A percentile compares a stretch with the other conserved stretches of the same genome.
These are phyloP conservation scores for Mormyrops attenuatus DNA, from an alignment of 2,797 vertebrate genomes.

Conservation along the genomic window DNA sequence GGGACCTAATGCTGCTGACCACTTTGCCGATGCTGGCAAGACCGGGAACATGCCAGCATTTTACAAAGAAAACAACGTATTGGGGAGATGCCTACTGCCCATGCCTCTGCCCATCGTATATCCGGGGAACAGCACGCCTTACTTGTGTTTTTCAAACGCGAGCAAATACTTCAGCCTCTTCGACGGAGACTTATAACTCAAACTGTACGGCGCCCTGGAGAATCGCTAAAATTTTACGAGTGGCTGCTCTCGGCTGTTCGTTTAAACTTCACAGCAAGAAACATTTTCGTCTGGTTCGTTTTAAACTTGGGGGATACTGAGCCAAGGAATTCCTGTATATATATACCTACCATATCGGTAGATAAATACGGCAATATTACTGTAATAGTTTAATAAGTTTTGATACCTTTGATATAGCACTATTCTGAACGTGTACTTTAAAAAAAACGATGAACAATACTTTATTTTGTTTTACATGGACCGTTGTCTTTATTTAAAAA, in stretches of 20 bases:
- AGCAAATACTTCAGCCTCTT: slow-evolving; percentile 77
- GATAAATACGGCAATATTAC: slow-evolving; percentile 27
- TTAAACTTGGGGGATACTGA: slow-evolving; percentile 17
- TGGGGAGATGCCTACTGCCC: slow-evolving; percentile 73
- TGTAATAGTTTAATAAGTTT: slow-evolving; percentile 32
- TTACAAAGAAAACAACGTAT: slow-evolving; percentile 71
- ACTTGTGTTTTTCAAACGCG: slow-evolving; percentile 74
- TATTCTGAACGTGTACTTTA: slow-evolving; percentile 28
- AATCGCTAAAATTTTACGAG: background rate
- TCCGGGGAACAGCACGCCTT: slow-evolving; percentile 71
- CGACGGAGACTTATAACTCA: slow-evolving; percentile 73
- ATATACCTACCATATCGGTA: slow-evolving; percentile 44
- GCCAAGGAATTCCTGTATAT: slow-evolving; percentile 24
- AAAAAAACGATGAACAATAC: background rate
- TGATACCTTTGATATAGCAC: slow-evolving; percentile 38
- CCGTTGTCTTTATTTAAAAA: slow-evolving; percentile 17
- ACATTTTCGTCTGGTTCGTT: slow-evolving; percentile 2
- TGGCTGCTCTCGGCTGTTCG: background rate
- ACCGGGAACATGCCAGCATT: slow-evolving; percentile 64
- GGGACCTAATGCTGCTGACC: slow-evolving; percentile 50
- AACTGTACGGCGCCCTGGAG: background rate
- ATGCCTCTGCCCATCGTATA: slow-evolving; percentile 75
- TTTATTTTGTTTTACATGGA: slow-evolving; percentile 13
- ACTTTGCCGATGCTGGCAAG: slow-evolving; percentile 61
- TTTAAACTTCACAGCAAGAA: background rate